Evolutionary conservation across 1,140 invertebrate genomes (phyloP).

Genomic region (Eciton burchellii): DNA sequence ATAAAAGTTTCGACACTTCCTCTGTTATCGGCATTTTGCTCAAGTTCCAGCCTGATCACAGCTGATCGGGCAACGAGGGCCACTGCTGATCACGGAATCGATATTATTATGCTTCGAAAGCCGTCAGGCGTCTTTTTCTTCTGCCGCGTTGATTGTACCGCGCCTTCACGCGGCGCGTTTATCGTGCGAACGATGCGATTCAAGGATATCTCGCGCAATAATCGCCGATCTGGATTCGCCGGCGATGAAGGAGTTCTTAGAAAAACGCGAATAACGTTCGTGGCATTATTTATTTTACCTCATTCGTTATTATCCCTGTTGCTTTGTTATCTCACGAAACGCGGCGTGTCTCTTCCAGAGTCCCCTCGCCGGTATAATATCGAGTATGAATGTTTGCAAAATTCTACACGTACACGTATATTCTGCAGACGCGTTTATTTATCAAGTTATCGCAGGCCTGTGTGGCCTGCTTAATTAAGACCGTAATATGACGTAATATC

Average conservation of each 20-base stretch:
- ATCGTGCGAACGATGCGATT: not conserved
- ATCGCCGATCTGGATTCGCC: not conserved
- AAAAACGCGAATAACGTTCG: not conserved
- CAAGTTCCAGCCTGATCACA: conserved; percentile 42
- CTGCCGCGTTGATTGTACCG: conserved; percentile 17
- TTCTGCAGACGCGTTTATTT: not conserved
- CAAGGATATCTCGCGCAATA: not conserved
- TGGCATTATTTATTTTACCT: not conserved
- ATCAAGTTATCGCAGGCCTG: no score
- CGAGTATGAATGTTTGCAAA: not conserved
- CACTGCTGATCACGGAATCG: conserved; percentile 28
- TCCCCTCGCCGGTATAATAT: not conserved
- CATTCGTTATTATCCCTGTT: not conserved
- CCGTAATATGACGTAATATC: conserved; percentile 34
- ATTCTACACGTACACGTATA: conserved; percentile 18
- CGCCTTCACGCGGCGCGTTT: not conserved
- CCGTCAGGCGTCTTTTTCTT: conserved; percentile 15
- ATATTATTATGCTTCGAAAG: conserved; percentile 34
- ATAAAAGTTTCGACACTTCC: no score
- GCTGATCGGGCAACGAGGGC: conserved; percentile 15
- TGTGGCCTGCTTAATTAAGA: conserved; percentile 34
- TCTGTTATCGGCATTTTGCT: conserved; percentile 13
- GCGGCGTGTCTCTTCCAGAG: not conserved
- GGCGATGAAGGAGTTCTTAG: not conserved
- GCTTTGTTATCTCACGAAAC: not conserved